Conservation (phyloP, 2,797 vertebrate genomes). For the Bothrops alternatus region DNA sequence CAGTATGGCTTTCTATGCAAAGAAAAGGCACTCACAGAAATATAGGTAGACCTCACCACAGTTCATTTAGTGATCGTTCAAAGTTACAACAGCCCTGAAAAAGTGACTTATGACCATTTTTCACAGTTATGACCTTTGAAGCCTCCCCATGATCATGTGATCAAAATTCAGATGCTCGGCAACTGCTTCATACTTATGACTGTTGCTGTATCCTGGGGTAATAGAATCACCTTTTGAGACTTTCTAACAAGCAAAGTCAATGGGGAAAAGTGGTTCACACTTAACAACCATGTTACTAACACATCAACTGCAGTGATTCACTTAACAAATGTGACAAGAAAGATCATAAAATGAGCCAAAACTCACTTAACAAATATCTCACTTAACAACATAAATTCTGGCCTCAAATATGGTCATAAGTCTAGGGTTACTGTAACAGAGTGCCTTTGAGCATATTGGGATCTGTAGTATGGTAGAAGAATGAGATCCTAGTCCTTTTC, state of each 20-base stretch:
- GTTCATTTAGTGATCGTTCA: background rate
- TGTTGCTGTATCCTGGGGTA: background rate
- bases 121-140: background rate
- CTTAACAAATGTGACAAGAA: background rate
- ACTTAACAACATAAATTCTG: background rate
- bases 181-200: background rate
- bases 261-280: background rate
- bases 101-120: background rate
- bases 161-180: background rate
- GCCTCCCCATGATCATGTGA: background rate
- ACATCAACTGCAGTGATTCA: background rate
- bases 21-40: background rate
- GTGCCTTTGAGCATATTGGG: background rate
- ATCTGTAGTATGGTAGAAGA: background rate
- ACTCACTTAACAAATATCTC: background rate
- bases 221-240: background rate
- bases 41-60: background rate
- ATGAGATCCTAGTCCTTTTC: background rate
- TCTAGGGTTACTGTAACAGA: background rate
- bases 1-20: background rate
- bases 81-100: background rate
- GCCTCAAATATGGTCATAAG: background rate
- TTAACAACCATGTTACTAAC: background rate
- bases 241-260: background rate
- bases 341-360: background rate